Conservation (phyloP, 2,888 invertebrate species). For the Trissolcus brochymenae region DNA sequence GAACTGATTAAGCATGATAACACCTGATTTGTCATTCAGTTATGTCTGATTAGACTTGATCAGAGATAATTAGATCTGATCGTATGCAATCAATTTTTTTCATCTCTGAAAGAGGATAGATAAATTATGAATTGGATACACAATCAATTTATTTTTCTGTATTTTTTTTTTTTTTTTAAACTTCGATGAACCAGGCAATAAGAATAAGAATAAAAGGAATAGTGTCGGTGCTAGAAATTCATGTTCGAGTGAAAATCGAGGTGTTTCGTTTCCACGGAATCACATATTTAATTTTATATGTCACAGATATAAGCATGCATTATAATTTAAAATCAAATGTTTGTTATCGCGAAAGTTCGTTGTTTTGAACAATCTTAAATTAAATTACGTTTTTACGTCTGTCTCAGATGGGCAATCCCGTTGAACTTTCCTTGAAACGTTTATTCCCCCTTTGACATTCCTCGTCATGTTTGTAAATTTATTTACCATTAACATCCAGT, state of each 20-base stretch:
- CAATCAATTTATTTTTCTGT: no score
- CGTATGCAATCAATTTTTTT: slow-evolving; percentile 29
- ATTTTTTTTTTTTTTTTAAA: no score
- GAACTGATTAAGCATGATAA: slow-evolving; percentile 37
- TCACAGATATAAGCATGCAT: not conserved
- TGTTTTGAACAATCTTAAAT: slow-evolving; percentile 19
- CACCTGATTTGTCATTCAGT: slow-evolving; percentile 38
- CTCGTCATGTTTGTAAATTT: slow-evolving; percentile 36
- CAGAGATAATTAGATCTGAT: slow-evolving; percentile 44
- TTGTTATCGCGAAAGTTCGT: not conserved
- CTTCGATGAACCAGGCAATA: no score
- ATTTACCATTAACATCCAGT: slow-evolving; percentile 45
- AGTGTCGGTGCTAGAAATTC: no score
- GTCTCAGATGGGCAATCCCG: slow-evolving; percentile 22
- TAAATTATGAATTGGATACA: no score
- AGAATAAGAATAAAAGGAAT: no score
- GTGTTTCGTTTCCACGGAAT: no score
- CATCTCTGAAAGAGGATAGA: no score
- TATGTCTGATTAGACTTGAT: slow-evolving; percentile 45
- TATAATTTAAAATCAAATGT: no score
- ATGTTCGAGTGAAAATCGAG: no score
- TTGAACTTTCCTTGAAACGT: slow-evolving; percentile 17
- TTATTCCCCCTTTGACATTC: slow-evolving; percentile 26
- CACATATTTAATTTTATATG: no score
- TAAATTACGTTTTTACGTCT: slow-evolving; percentile 35